Conservation (phyloP, 2,888 invertebrate species). For the Cryptus armator region DNA sequence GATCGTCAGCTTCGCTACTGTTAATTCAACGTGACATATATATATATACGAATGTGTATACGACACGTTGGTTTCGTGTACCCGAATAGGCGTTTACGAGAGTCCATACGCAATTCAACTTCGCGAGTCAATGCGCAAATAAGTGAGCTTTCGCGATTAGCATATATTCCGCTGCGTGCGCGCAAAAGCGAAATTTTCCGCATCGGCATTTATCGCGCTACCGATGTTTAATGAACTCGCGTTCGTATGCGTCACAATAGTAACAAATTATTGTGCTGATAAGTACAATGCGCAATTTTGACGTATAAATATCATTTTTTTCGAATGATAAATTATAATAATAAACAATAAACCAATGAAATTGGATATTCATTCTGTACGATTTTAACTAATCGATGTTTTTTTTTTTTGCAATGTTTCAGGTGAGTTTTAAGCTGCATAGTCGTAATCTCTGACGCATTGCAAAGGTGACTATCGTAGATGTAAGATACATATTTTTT, state of each 20-base stretch:
- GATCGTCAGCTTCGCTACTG: background rate
- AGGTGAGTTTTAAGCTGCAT: slow-evolving; percentile 27
- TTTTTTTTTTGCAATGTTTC: slow-evolving; percentile 26
- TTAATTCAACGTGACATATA: background rate
- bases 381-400: background rate
- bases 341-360: background rate
- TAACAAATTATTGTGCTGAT: background rate
- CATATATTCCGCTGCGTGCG: background rate
- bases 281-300: background rate
- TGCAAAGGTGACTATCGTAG: background rate
- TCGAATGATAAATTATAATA: too few species aligned
- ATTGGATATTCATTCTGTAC: background rate
- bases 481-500: background rate
- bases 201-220: background rate
- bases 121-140: slow-evolving; percentile 30
- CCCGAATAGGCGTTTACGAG: background rate
- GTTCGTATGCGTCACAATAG: background rate
- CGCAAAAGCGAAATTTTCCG: background rate
- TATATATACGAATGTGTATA: background rate
- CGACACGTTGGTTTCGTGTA: background rate
- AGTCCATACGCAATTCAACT: background rate
- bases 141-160: slow-evolving; percentile 10
- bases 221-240: background rate
- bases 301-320: background rate
- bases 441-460: background rate